These are phyloP conservation scores for Eidolon helvum DNA, from an alignment of 2,113 vertebrate genomes.

Conservation along the genomic window DNA sequence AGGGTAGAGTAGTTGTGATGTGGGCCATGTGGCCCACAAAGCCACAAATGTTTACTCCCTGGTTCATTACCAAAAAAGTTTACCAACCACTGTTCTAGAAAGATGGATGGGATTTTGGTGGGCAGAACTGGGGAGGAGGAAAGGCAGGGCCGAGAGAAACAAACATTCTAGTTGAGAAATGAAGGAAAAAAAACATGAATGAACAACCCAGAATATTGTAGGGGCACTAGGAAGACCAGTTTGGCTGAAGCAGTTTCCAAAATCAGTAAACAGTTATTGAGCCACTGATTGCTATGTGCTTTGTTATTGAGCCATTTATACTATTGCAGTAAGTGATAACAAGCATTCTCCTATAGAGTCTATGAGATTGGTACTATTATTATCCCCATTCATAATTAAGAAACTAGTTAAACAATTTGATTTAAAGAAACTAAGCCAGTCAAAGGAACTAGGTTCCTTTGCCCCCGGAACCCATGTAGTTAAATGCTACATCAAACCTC, in stretches of 20 bases:
- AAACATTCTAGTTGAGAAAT: not conserved
- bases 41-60: not conserved
- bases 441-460: not conserved
- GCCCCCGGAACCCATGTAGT: not conserved
- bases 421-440: not conserved
- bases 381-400: not conserved
- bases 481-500: not conserved
- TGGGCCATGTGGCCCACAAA: not conserved
- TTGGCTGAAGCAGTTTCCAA: not conserved
- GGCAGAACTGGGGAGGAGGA: not conserved
- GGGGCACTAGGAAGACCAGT: not conserved
- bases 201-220: not conserved
- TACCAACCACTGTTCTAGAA: not conserved
- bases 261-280: not conserved
- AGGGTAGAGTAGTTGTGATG: not conserved
- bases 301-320: not conserved
- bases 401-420: not conserved
- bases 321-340: not conserved
- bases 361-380: not conserved
- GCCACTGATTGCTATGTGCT: not conserved
- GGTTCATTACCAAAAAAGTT: not conserved
- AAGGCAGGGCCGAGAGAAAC: not conserved
- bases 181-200: not conserved
- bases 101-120: not conserved
- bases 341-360: not conserved